These are phyloP conservation scores for Forpus xanthops DNA, from an alignment of 2,797 vertebrate species.

Conservation along the genomic window DNA sequence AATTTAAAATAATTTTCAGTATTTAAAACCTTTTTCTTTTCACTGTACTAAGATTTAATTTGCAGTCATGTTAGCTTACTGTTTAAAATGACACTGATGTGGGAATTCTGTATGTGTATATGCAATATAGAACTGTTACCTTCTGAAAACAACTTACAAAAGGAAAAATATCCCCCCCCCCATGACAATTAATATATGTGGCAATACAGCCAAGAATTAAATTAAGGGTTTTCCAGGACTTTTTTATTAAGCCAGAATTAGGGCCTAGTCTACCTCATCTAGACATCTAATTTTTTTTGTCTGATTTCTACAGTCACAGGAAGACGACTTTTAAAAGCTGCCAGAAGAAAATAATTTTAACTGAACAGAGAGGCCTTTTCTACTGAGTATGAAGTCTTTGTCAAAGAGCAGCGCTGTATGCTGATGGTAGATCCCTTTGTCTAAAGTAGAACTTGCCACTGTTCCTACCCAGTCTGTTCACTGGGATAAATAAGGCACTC, in stretches of 20 bases:
- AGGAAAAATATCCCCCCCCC: not conserved
- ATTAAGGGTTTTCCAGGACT: not conserved
- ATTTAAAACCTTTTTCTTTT: not conserved
- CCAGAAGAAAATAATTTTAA: not conserved
- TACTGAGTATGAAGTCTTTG: not conserved
- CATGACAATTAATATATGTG: not conserved
- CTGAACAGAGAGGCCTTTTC: not conserved
- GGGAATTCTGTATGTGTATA: not conserved
- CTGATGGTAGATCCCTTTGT: not conserved
- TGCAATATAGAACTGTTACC: not conserved
- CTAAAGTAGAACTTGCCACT: rapidly evolving
- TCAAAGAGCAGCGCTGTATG: not conserved
- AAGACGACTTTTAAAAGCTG: not conserved
- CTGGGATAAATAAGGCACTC: rapidly evolving
- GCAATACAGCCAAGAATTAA: not conserved
- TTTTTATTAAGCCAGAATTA: not conserved
- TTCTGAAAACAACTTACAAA: not conserved
- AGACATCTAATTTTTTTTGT: not conserved
- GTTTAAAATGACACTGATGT: not conserved
- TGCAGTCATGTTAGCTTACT: not conserved
- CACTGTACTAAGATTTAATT: not conserved
- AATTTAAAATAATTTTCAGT: not conserved
- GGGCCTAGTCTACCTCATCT: not conserved
- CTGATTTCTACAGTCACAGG: not conserved
- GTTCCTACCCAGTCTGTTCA: rapidly evolving